Base-by-base conservation (phyloP, 2,888 invertebrate species). In the Eupithecia tripunctaria region DNA sequence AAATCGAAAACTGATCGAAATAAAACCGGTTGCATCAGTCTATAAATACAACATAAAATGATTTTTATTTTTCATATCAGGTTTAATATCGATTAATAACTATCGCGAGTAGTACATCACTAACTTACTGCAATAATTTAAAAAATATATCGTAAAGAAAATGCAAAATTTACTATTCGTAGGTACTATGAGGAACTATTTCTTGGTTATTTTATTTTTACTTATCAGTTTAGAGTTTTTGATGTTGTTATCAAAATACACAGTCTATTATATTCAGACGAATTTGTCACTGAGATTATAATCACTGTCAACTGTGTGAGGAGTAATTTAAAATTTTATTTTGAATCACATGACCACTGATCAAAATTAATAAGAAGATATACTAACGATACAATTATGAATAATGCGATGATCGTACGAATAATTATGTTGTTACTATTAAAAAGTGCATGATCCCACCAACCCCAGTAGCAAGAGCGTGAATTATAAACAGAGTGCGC, bases 111-210 rank as follows among this genome's bases (percentile, higher is more conserved):
- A 41, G 64, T 91, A 92, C 87, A 88, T 89, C 84, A 89, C 90
- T 92, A 92, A 90, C 92, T 93, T 93, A 94, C 86, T 88, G 91
- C 88, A 89, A 85, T 89, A 92, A 90, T 82, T 64, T 68, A 88
- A 90, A 88, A 90, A 90, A 87, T 85, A 87, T 89, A 87, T 88
- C 87, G 88, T 91, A 91, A 88, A 92, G 90, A 85, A 87, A 94
- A 94, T 94, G 93, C 94, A 94, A 88, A 91, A 91, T 91, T 92
- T 93, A 91, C 92, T 93, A 92, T 92, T 89, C 91, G 91, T 94
- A 94, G 93, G 93, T 94, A 94, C 94, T 93, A 93, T 92, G 90
- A 94, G 94, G 94, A 94, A 94, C 94, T 94, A 92, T 94, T 84
- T 91, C 88, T 91, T 94, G 93, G 91, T 93, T 93, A 89, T 88